Conservation (phyloP, 2,797 vertebrate species). For the Cryptoprocta ferox region DNA sequence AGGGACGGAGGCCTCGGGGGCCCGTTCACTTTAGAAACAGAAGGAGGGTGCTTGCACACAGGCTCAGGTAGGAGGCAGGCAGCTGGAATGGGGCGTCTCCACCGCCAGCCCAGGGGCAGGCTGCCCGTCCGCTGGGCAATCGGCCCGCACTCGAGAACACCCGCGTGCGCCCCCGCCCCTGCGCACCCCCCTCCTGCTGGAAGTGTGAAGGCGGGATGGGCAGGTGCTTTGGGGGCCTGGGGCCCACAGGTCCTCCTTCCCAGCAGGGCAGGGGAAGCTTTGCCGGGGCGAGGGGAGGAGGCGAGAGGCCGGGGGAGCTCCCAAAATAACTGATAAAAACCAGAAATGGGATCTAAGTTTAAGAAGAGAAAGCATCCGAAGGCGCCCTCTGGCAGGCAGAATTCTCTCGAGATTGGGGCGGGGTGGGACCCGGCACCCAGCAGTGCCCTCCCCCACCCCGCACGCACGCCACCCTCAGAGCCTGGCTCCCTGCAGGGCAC, state of each 20-base stretch:
- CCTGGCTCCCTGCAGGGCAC: not conserved
- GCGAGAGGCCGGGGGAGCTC: slow-evolving; percentile 58
- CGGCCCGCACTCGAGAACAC: not conserved
- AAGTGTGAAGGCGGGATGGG: not conserved
- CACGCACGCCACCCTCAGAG: not conserved
- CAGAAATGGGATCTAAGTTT: slow-evolving; percentile 67
- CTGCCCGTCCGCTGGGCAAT: not conserved
- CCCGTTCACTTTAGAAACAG: slow-evolving; percentile 55
- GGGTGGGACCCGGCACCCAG: not conserved
- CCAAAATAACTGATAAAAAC: slow-evolving; percentile 55
- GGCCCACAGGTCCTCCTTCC: slow-evolving; percentile 1
- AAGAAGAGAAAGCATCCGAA: slow-evolving; percentile 82
- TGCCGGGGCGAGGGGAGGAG: slow-evolving; percentile 42
- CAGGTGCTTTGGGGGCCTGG: not conserved
- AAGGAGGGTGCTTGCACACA: not conserved
- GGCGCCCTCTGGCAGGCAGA: slow-evolving; percentile 77
- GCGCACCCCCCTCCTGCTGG: not conserved
- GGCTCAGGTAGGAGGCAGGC: not conserved
- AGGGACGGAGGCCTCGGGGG: not conserved
- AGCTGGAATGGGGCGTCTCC: not conserved
- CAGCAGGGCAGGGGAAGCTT: slow-evolving; percentile 51
- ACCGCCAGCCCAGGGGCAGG: not conserved
- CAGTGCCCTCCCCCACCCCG: not conserved
- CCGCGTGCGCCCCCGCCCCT: not conserved
- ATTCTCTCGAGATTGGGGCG: slow-evolving; percentile 52